These are phyloP conservation scores for Python bivittatus DNA, from an alignment of 2,113 vertebrate species.

Conservation along the genomic window DNA sequence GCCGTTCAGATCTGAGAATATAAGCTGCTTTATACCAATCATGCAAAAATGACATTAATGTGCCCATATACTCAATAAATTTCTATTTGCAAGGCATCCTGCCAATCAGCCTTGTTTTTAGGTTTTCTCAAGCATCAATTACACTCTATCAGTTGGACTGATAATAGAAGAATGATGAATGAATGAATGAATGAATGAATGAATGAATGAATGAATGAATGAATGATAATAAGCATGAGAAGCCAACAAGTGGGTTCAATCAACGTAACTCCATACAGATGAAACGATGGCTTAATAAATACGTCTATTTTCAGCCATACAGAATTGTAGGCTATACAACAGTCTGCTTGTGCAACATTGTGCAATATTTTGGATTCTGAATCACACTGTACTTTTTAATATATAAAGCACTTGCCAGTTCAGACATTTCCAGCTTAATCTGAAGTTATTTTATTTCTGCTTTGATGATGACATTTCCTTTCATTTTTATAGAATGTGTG, in stretches of 20 bases:
- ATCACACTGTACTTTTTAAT: background rate
- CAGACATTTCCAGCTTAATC: background rate
- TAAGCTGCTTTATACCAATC: background rate
- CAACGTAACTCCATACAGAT: background rate
- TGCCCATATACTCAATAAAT: background rate
- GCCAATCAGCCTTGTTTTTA: background rate
- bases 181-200: too few species aligned
- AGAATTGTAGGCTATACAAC: background rate
- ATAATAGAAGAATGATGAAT: background rate
- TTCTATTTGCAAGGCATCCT: background rate
- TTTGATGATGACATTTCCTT: conserved; percentile 10
- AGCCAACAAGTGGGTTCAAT: background rate
- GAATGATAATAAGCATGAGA: background rate
- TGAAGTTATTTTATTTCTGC: conserved; percentile 2
- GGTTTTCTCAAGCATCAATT: background rate
- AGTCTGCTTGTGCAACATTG: background rate
- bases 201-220: too few species aligned
- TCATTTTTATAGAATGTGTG: background rate
- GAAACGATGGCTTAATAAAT: background rate
- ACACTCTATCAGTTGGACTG: background rate
- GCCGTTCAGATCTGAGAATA: background rate
- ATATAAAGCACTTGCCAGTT: background rate
- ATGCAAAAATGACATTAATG: background rate
- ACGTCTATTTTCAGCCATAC: background rate
- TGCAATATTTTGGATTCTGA: background rate